Percentiles rank a stretch among this genome's conserved stretches.
These are phyloP conservation scores for Melikaiella ostensackeni DNA, from an alignment of 2,888 invertebrate genomes.

Conservation along the genomic window DNA sequence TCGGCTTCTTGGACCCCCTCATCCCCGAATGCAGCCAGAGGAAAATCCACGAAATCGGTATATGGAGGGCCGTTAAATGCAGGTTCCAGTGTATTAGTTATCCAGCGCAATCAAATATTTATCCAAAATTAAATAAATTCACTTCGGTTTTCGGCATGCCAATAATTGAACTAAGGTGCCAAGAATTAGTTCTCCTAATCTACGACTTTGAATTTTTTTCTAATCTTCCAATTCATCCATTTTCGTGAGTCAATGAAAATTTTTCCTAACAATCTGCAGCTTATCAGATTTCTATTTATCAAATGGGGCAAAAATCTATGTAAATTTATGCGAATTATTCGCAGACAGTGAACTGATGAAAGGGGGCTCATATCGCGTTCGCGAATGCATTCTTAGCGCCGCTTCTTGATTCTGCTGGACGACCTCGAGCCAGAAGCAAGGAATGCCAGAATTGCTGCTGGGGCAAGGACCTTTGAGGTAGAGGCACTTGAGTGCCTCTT, in stretches of 20 bases:
- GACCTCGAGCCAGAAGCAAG: conserved; percentile 57
- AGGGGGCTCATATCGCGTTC: conserved; percentile 14
- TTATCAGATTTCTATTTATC: not conserved
- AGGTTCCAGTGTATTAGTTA: too few species aligned
- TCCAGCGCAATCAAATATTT: too few species aligned
- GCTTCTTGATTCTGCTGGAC: conserved; percentile 42
- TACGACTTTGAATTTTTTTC: not conserved
- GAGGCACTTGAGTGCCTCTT: conserved; percentile 47
- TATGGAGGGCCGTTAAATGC: too few species aligned
- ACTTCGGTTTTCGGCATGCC: too few species aligned
- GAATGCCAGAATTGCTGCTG: conserved; percentile 58
- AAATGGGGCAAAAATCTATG: not conserved
- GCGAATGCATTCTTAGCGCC: not conserved
- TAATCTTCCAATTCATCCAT: too few species aligned
- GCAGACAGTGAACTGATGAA: not conserved
- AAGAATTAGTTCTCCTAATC: too few species aligned
- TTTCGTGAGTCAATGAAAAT: too few species aligned
- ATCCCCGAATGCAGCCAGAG: too few species aligned
- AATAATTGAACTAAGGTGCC: too few species aligned
- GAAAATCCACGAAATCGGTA: too few species aligned
- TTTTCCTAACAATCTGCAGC: not conserved
- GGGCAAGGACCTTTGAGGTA: conserved; percentile 68
- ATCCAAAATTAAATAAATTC: too few species aligned
- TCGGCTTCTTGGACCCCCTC: too few species aligned
- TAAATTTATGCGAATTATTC: not conserved